Evolutionary conservation across 2,888 invertebrate species (phyloP).

Genomic region (Acrocyrtus sp.): DNA sequence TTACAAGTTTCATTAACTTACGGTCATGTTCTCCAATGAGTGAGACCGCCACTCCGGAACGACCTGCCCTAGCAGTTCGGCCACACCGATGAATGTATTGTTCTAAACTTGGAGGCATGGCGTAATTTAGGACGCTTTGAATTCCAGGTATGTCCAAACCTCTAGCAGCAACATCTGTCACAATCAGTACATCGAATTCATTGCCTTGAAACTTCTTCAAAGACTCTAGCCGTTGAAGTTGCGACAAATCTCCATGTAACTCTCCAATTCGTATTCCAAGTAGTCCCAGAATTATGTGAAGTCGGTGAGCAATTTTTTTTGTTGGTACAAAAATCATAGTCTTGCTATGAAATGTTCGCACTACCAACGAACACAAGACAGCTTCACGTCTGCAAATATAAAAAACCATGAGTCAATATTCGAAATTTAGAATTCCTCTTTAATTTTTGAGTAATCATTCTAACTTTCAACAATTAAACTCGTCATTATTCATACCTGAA

Average conservation of each 20-base stretch:
- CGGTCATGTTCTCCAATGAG: conserved; percentile 94
- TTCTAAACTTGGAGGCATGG: conserved; percentile 92
- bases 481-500: conserved; percentile 52
- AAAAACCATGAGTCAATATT: too few species aligned
- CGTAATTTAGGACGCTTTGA: conserved; percentile 84
- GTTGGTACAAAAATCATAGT: conserved; percentile 97
- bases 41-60: conserved; percentile 92
- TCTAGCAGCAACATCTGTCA: conserved; percentile 93
- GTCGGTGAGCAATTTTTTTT: conserved; percentile 92
- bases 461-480: too few species aligned
- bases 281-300: conserved; percentile 91
- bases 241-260: conserved; percentile 95
- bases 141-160: conserved; percentile 69
- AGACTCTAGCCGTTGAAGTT: conserved; percentile 92
- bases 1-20: conserved; percentile 88
- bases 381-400: too few species aligned
- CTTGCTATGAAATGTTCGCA: conserved; percentile 89
- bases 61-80: conserved; percentile 94
- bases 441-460: too few species aligned
- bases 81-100: conserved; percentile 98
- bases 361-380: conserved; percentile 82
- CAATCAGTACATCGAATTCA: conserved; percentile 85
- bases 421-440: too few species aligned
- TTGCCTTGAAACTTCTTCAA: conserved; percentile 88
- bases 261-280: conserved; percentile 82